Conservation (phyloP, 1,140 invertebrate genomes). For the Drosophila pseudoananassae region DNA sequence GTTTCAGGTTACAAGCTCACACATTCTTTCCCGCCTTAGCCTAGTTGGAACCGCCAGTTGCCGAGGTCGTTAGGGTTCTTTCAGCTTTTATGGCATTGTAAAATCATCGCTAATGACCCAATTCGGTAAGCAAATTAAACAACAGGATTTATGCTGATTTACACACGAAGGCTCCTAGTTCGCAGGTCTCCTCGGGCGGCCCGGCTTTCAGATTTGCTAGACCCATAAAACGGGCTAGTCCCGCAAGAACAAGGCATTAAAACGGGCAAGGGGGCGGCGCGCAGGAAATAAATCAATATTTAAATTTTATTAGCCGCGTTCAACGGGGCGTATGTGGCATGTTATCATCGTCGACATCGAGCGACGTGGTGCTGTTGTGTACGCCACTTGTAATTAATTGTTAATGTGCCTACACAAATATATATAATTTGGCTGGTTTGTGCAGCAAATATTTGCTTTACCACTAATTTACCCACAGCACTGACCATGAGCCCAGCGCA, state of each 20-base stretch:
- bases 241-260: slow-evolving; percentile 39
- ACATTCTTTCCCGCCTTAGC: slow-evolving; percentile 9
- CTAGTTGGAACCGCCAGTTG: slow-evolving; percentile 12
- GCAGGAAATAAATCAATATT: slow-evolving; percentile 71
- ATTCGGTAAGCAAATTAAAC: slow-evolving; percentile 57
- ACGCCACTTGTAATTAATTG: slow-evolving; percentile 67
- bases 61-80: slow-evolving; percentile 51
- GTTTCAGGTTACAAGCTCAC: slow-evolving; percentile 19
- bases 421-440: slow-evolving; percentile 58
- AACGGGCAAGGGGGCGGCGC: slow-evolving; percentile 28
- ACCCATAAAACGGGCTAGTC: slow-evolving; percentile 44
- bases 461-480: slow-evolving; percentile 56
- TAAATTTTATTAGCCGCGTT: slow-evolving; percentile 63
- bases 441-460: slow-evolving; percentile 60
- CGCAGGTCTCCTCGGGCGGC: not conserved
- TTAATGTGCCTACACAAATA: slow-evolving; percentile 64
- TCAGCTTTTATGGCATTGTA: slow-evolving; percentile 50
- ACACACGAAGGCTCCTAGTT: slow-evolving; percentile 38
- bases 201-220: slow-evolving; percentile 13
- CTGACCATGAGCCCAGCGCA: slow-evolving; percentile 21
- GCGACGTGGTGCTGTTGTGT: slow-evolving; percentile 11
- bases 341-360: slow-evolving; percentile 44
- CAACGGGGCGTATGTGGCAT: slow-evolving; percentile 62
- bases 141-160: slow-evolving; percentile 56
- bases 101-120: slow-evolving; percentile 71